A percentile compares a stretch with the other conserved stretches of the same genome.
Evolutionary conservation across 64 coral and sea anemone species (phyloP).

Genomic region (Montipora foliosa): DNA sequence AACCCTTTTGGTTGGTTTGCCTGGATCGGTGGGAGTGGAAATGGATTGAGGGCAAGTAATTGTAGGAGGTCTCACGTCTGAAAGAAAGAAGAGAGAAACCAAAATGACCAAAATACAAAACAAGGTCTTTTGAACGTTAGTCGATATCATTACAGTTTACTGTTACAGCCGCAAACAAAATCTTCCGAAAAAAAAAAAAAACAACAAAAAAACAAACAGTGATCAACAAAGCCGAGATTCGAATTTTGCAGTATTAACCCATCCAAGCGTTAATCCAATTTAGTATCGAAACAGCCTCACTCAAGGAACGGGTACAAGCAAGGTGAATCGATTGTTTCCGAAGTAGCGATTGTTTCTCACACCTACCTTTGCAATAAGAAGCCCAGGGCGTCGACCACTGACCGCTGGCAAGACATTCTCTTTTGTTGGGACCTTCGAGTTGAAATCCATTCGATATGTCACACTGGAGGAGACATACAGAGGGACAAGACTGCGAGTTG

Average conservation of each 20-base stretch:
- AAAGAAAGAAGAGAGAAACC: neutral
- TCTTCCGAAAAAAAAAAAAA: no score
- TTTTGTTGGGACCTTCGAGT: conserved; percentile 47
- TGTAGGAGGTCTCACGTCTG: conserved; percentile 37
- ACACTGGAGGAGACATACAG: conserved; percentile 81
- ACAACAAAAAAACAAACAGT: no score
- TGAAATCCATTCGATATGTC: conserved; percentile 70
- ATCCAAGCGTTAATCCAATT: no score
- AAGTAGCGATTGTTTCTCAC: no score
- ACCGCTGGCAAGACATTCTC: conserved; percentile 61
- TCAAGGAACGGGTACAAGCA: no score
- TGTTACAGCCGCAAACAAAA: no score
- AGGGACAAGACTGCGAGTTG: conserved; percentile 70
- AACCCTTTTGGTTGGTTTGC: conserved; percentile 46
- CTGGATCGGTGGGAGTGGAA: conserved; percentile 62
- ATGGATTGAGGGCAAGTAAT: conserved; percentile 69
- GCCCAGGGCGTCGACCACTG: conserved; percentile 88
- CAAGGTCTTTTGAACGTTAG: no score
- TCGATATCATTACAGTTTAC: no score
- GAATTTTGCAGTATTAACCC: no score
- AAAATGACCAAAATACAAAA: neutral
- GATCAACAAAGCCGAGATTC: no score
- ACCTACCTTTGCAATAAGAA: conserved; percentile 92
- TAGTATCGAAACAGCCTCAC: no score
- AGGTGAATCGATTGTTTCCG: no score